These are phyloP conservation scores for Sinhomidia bicolor DNA, from an alignment of 2,888 invertebrate species.

Conservation along the genomic window DNA sequence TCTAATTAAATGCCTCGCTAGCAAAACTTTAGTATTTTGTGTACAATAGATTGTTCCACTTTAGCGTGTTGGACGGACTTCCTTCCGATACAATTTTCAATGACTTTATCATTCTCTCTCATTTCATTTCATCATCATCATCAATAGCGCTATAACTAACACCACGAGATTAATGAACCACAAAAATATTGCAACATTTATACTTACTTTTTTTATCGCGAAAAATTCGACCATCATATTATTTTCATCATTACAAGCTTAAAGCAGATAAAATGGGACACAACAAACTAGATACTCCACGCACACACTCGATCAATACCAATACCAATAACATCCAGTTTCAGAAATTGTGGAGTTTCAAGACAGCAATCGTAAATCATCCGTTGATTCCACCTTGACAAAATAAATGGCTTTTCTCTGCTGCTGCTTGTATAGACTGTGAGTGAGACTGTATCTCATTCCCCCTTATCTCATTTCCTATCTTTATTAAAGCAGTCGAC, in stretches of 20 bases:
- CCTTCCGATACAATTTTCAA: conserved; percentile 1
- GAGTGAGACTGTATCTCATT: conserved; percentile 5
- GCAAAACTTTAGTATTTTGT: no score
- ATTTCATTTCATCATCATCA: background rate
- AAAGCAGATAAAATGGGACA: no score
- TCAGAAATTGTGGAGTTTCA: background rate
- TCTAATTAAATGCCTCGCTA: background rate
- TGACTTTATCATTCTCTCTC: conserved; percentile 1
- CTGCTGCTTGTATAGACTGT: background rate
- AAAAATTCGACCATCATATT: background rate
- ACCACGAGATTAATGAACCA: background rate
- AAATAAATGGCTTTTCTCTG: conserved; percentile 28
- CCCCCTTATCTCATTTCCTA: background rate
- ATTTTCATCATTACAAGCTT: no score
- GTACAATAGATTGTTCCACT: no score
- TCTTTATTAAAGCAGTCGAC: background rate
- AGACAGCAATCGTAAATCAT: conserved; percentile 27
- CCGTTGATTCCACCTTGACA: conserved; percentile 9
- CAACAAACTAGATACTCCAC: background rate
- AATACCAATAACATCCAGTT: conserved; percentile 6
- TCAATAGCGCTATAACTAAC: background rate
- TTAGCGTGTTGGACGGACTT: background rate
- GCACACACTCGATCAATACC: background rate
- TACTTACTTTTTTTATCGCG: background rate
- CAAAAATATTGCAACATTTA: background rate